phyloP scores from a whole-genome alignment of 2,797 vertebrate genomes.

The Cyprinella venusta region DNA sequence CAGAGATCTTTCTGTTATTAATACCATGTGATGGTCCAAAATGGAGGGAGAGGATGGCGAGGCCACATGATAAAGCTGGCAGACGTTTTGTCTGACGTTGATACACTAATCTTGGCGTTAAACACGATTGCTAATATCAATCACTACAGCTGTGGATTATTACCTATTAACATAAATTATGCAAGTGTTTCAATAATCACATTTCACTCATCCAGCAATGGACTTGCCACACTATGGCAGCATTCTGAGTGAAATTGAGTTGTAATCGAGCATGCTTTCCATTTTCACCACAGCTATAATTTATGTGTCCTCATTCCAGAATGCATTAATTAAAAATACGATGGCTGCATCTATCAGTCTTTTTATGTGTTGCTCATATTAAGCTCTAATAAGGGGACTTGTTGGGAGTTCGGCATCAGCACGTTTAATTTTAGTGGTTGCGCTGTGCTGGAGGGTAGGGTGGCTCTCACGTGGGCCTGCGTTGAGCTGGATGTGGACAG shows the following conservation, averaged over 20 bases:
- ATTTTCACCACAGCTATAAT: slow-evolving; percentile 18
- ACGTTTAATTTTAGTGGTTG: slow-evolving; percentile 48
- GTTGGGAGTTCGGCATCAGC: slow-evolving; percentile 37
- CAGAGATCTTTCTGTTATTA: slow-evolving; percentile 9
- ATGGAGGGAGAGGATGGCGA: slow-evolving; percentile 2
- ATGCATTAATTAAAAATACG: slow-evolving; percentile 37
- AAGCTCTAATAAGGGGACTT: slow-evolving; percentile 41
- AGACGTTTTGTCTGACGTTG: slow-evolving; percentile 9
- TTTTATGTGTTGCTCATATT: slow-evolving; percentile 50
- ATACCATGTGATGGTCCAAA: slow-evolving; percentile 2
- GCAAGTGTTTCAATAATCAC: neutral
- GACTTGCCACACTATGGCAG: neutral
- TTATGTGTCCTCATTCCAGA: slow-evolving; percentile 30
- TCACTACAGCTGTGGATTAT: neutral
- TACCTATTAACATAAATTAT: slow-evolving; percentile 14
- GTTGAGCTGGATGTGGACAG: slow-evolving; percentile 27
- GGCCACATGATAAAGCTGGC: slow-evolving; percentile 10
- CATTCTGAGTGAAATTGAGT: slow-evolving; percentile 24
- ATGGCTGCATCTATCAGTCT: slow-evolving; percentile 32
- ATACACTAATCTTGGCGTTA: slow-evolving; percentile 5
- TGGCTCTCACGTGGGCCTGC: slow-evolving; percentile 22
- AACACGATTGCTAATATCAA: slow-evolving; percentile 2
- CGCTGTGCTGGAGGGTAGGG: slow-evolving; percentile 4
- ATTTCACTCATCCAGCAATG: slow-evolving; percentile 9
- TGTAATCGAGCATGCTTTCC: slow-evolving; percentile 1